Evolutionary conservation across 2,113 vertebrate genomes (phyloP).

Genomic region (Melozone crissalis): DNA sequence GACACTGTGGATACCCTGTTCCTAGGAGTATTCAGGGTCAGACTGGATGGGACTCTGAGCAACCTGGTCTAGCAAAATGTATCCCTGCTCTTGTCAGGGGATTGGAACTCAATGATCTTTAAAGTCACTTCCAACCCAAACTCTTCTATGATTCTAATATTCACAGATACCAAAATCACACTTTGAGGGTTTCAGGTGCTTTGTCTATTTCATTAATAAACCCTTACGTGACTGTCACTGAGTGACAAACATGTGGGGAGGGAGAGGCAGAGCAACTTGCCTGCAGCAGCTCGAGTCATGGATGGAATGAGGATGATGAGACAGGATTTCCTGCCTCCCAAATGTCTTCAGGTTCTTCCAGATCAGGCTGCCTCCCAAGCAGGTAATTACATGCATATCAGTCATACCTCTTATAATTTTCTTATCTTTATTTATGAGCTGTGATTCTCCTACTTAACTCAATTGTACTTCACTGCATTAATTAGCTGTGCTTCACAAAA

Average conservation of each 20-base stretch:
- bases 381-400: slow-evolving; percentile 31
- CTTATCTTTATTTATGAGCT: slow-evolving; percentile 45
- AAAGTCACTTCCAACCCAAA: background rate
- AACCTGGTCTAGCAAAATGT: background rate
- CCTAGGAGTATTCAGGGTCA: background rate
- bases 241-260: background rate
- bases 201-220: background rate
- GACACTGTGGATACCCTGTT: background rate
- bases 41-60: background rate
- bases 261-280: background rate
- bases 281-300: background rate
- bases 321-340: slow-evolving; percentile 40
- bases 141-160: background rate
- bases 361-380: background rate
- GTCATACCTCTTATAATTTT: slow-evolving; percentile 30
- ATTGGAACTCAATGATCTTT: background rate
- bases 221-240: background rate
- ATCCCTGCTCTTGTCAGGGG: background rate
- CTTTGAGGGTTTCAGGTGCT: background rate
- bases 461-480: background rate
- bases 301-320: background rate
- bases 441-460: slow-evolving; percentile 1
- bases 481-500: slow-evolving; percentile 9
- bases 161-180: background rate
- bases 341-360: slow-evolving; percentile 29